Evolutionary conservation across 30 jellyfish, hydroid and myxozoan genomes (phyloP), one percentile per base, ranked within the genome.

Genomic region (Phacellophora camtschatica): DNA sequence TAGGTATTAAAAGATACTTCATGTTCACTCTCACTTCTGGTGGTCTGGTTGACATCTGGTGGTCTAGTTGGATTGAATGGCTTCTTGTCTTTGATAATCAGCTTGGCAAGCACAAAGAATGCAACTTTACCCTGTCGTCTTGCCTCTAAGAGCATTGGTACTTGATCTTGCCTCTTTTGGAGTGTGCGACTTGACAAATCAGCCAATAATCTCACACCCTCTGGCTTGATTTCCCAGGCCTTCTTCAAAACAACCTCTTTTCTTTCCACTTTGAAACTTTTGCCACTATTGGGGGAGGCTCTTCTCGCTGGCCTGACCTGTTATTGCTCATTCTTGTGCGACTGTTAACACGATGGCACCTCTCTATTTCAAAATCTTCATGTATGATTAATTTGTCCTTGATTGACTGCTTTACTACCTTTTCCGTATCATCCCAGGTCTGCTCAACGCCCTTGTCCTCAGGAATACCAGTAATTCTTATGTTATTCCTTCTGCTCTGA

Each of bases 161-260:
- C 74, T 34, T 9, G 71, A 18, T 34, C 42, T 48, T 51, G 27
- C 25, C 75, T 53, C 24, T 51, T 49, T 4, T 48, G 49, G 62
- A 73, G 51, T 73, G 86, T 73, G 39, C 86, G 64, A 18, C 39
- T 16, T 30, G 64, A 43, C 24, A 73, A 34, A 34, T 73, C 86
- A 55, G 57, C 25, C 59, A 48, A 28, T 35, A 73, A 73, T 46
- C 50, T 73, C 22, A 73, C 22, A 9, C 86, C 77, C 16, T 51
- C 75, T 18, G 86, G 86, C 39, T 73, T 73, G 13, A 45, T 36
- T 19, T 46, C 70, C 20, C 86, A 50, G 15, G 86, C 86, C 33
- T 51, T 55, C 33, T 55, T 73, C 75, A 73, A 25, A n/a, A 73
- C 39, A 11, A 20, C 54, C 86, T 24, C 50, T 64, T 64, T 13